These are phyloP conservation scores for Vulpes vulpes DNA, from an alignment of 2,113 vertebrate genomes.

Conservation along the genomic window DNA sequence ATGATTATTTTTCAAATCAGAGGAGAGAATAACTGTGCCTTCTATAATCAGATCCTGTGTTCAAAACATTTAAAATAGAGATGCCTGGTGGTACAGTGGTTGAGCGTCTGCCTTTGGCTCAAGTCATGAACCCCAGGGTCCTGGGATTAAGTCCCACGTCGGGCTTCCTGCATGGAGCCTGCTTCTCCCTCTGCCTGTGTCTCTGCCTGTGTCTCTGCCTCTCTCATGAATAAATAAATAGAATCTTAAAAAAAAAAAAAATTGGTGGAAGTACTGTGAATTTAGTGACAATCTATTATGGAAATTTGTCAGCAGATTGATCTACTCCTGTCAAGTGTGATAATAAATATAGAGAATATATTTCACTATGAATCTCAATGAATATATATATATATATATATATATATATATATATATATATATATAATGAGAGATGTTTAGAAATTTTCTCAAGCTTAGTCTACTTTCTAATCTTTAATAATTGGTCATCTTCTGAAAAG, in stretches of 20 bases:
- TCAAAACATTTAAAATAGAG: neutral
- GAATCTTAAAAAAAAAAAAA: too few species aligned
- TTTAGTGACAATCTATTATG: neutral
- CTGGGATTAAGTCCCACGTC: too few species aligned
- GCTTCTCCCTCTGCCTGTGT: too few species aligned
- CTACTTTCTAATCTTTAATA: neutral
- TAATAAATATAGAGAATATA: neutral
- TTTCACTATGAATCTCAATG: neutral
- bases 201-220: too few species aligned
- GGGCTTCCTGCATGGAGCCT: too few species aligned
- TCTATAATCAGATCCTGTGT: neutral
- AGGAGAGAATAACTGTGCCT: neutral
- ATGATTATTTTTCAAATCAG: neutral
- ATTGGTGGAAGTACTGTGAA: neutral
- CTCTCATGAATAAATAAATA: too few species aligned
- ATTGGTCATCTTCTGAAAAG: neutral
- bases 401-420: too few species aligned
- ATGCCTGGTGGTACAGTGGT: too few species aligned
- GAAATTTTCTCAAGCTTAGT: neutral
- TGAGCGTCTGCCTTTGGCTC: too few species aligned
- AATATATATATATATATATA: neutral
- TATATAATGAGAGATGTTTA: neutral
- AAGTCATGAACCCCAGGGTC: too few species aligned
- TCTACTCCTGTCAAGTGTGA: neutral
- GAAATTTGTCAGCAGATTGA: neutral